These are phyloP conservation scores for Apogon hyalosoma DNA, from an alignment of 2,797 vertebrate species.

Conservation along the genomic window DNA sequence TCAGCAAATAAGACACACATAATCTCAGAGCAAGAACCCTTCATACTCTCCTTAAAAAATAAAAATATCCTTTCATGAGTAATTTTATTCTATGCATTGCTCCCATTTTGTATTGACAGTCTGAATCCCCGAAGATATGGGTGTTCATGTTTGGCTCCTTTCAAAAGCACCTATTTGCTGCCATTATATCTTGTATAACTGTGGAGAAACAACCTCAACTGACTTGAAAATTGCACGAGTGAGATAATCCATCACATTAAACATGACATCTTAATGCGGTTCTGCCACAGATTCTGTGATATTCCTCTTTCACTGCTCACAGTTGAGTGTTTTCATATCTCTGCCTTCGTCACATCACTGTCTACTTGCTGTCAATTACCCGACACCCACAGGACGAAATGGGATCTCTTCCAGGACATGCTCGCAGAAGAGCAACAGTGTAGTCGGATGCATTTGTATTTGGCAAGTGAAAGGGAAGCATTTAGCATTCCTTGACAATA, in stretches of 20 bases:
- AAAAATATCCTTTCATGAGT: slow-evolving; percentile 21
- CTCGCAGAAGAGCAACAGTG: background rate
- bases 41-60: slow-evolving; percentile 37
- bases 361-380: slow-evolving; percentile 32
- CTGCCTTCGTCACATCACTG: slow-evolving; percentile 20
- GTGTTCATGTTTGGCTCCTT: background rate
- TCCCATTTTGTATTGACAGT: slow-evolving; percentile 10
- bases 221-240: slow-evolving; percentile 19
- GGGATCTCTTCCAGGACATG: slow-evolving; percentile 1
- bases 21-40: background rate
- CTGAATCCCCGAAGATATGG: background rate
- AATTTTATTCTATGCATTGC: slow-evolving; percentile 5
- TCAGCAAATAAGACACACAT: background rate
- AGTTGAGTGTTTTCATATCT: slow-evolving; percentile 19
- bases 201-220: slow-evolving; percentile 18
- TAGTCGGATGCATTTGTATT: slow-evolving; percentile 8
- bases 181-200: background rate
- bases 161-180: slow-evolving; percentile 4
- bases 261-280: slow-evolving; percentile 38
- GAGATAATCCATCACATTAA: slow-evolving; percentile 32
- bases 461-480: background rate
- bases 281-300: slow-evolving; percentile 13
- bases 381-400: slow-evolving; percentile 20
- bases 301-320: background rate
- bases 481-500: slow-evolving; percentile 7